These are phyloP conservation scores for Meloidogyne floridensis DNA, from an alignment of 1,140 invertebrate genomes.

Conservation along the genomic window DNA sequence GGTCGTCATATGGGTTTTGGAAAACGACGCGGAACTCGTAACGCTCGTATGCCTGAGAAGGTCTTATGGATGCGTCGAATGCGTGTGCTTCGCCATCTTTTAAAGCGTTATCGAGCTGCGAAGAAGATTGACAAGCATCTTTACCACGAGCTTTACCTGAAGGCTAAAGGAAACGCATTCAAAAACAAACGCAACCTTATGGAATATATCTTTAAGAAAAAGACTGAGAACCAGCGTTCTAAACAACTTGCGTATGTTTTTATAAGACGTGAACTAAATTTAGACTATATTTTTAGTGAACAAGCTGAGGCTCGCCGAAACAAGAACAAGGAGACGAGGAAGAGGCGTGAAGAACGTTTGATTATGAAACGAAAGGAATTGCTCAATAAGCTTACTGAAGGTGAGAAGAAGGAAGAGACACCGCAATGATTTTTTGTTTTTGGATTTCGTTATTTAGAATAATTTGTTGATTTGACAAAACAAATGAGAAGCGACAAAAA, in stretches of 20 bases:
- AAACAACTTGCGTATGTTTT: slow-evolving; percentile 83
- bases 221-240: slow-evolving; percentile 93
- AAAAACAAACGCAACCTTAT: slow-evolving; percentile 99
- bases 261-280: not conserved
- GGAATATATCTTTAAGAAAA: slow-evolving; percentile 99
- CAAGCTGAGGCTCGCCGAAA: slow-evolving; percentile 92
- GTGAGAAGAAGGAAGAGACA: slow-evolving; percentile 47
- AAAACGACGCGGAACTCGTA: not conserved
- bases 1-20: not conserved
- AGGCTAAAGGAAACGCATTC: slow-evolving; percentile 96
- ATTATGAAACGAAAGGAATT: slow-evolving; percentile 46
- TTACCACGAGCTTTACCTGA: slow-evolving; percentile 97
- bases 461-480: too few species aligned
- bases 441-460: too few species aligned
- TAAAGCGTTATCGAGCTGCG: slow-evolving; percentile 94
- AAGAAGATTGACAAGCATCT: slow-evolving; percentile 99
- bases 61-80: not conserved
- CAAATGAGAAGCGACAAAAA: too few species aligned
- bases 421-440: not conserved
- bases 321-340: slow-evolving; percentile 79
- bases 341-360: slow-evolving; percentile 80
- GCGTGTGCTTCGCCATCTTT: slow-evolving; percentile 76
- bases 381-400: slow-evolving; percentile 42
- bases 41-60: not conserved
- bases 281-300: slow-evolving; percentile 73